Base-by-base conservation (phyloP, 2,888 invertebrate genomes). In the Acronicta alni region DNA sequence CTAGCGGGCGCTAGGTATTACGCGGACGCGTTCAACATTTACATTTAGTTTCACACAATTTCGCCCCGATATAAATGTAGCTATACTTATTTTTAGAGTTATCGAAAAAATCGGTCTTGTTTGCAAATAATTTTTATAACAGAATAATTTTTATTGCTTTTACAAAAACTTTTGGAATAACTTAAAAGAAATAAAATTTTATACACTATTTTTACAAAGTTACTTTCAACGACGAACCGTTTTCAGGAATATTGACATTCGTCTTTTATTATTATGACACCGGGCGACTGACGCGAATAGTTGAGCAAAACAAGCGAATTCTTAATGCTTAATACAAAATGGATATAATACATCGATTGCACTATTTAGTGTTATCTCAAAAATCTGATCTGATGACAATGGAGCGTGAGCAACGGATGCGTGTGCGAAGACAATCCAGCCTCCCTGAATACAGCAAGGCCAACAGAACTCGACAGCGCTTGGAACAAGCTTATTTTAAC, bases 371-470 rank as follows among this genome's bases (percentile, higher is more conserved):
- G 75, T 78, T 95, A 38, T 90, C 94, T 2, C 94, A 95, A 81
- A 95, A 94, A 75, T 93, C 93, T 18, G 94, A 94, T 79, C 81
- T 95, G 62, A 89, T 94, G 93, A 94, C 93, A 1, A 92, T 94
- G 91, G 94, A 94, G 46, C 82, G 94, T 54, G 94, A 94, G 73
- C 93, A 94, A 75, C 85, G 93, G 67, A 81, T 91, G 87, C 88
- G 93, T 67, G 89, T 94, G 77, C 87, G 93, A 15, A 87, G 94
- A 1, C 94, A 94, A 64, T 93, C 94, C 47, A 94, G 94, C 79
- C 87, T 94, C 57, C 94, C 94, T 7, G 94, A 94, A 63, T 92
- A 94, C 73, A 93, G 89, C 78, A 91, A 88, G 81, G 84, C 89
- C 15, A 90, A 86, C 72, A 93, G 88, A 79, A 85, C 86, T 32